phyloP scores from a whole-genome alignment of 1,140 invertebrate species.

The Lasioglossum baleicum region DNA sequence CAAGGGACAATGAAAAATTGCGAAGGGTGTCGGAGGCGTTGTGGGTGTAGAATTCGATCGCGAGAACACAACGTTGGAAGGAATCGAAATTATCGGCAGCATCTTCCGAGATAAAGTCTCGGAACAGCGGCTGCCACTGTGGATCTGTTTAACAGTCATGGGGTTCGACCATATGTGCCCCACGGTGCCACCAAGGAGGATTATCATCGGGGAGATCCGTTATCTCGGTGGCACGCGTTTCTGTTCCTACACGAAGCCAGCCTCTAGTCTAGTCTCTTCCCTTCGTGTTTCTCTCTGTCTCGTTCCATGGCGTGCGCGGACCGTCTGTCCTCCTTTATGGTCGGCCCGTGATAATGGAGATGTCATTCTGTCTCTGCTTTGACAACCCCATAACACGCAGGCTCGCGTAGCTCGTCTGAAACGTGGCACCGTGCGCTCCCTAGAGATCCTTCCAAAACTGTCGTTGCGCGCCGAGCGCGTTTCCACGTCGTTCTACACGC shows the following conservation, averaged over 20 bases:
- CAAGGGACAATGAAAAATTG: too few species aligned
- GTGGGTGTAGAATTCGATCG: too few species aligned
- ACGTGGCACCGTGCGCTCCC: constrained; percentile 60
- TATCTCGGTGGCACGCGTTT: constrained; percentile 77
- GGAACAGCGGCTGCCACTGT: constrained; percentile 3
- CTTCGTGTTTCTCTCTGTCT: constrained; percentile 25
- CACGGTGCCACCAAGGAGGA: constrained; percentile 68
- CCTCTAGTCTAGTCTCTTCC: constrained; percentile 38
- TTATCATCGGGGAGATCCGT: constrained; percentile 77
- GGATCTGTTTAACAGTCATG: constrained; percentile 65
- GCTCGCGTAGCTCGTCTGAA: constrained; percentile 65
- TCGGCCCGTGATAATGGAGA: constrained; percentile 77
- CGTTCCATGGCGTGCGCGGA: constrained; percentile 4
- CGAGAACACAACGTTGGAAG: neutral
- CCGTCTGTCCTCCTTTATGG: constrained; percentile 47
- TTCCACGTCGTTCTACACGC: constrained; percentile 2
- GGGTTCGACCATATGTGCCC: constrained; percentile 68
- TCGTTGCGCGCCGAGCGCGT: constrained; percentile 29
- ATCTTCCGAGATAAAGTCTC: constrained; percentile 21
- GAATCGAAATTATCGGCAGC: constrained; percentile 9
- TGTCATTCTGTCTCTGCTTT: constrained; percentile 78
- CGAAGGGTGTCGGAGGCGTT: too few species aligned
- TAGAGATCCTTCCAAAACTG: constrained; percentile 63
- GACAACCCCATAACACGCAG: constrained; percentile 76
- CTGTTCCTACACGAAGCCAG: constrained; percentile 60